Evolutionary conservation across 2,113 vertebrate genomes (phyloP).

Genomic region (Tricholaema leucomelas): DNA sequence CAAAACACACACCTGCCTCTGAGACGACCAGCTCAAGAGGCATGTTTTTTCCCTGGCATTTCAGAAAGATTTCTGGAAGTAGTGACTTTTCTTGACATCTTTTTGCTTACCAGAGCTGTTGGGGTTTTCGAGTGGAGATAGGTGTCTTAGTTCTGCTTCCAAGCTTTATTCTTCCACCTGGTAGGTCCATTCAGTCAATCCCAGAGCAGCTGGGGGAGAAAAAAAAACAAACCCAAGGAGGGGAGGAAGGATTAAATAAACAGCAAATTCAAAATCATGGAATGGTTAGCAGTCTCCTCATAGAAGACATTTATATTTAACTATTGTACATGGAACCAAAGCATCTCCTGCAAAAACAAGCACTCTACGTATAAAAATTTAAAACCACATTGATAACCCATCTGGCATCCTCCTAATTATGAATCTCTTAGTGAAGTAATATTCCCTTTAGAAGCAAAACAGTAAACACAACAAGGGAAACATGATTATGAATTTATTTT

Average conservation of each 20-base stretch:
- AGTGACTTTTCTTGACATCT: neutral
- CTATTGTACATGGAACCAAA: slow-evolving; percentile 45
- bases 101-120: neutral
- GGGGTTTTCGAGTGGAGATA: neutral
- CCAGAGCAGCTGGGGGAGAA: neutral
- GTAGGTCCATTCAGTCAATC: neutral
- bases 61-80: neutral
- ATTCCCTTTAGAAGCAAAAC: slow-evolving; percentile 74
- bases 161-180: slow-evolving; percentile 3
- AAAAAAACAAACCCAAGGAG: neutral
- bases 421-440: slow-evolving; percentile 71
- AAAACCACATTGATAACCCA: slow-evolving; percentile 80
- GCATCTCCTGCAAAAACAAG: slow-evolving; percentile 54
- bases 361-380: slow-evolving; percentile 76
- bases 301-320: slow-evolving; percentile 66
- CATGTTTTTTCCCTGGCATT: neutral
- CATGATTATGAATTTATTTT: slow-evolving; percentile 74
- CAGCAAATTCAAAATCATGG: slow-evolving; percentile 34
- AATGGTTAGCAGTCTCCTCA: slow-evolving; percentile 34
- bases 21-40: neutral
- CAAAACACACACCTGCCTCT: neutral
- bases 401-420: slow-evolving; percentile 78
- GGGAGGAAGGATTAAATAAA: slow-evolving; percentile 25
- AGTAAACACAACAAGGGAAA: slow-evolving; percentile 72
- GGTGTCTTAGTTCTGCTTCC: neutral